Conservation (phyloP, 2,797 vertebrate species). For the Liasis olivaceus region DNA sequence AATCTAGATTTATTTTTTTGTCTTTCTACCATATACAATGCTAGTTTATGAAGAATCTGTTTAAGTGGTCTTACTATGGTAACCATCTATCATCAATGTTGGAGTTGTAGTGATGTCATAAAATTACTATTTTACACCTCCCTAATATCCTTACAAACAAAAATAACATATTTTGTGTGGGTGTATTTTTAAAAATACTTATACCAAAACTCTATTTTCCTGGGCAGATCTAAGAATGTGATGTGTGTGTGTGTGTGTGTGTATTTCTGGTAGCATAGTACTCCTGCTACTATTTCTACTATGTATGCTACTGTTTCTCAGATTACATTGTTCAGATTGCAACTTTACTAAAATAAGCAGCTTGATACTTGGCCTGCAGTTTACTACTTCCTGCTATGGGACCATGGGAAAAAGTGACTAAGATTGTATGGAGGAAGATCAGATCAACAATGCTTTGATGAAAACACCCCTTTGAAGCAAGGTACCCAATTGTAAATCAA, state of each 20-base stretch:
- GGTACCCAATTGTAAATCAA: too few relatives aligned
- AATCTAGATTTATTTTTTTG: neutral
- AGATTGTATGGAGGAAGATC: too few relatives aligned
- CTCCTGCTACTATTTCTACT: too few relatives aligned
- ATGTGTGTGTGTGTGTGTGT: too few relatives aligned
- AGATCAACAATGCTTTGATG: too few relatives aligned
- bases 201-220: neutral
- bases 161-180: neutral
- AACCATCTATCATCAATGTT: conserved; percentile 31
- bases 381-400: conserved; percentile 15
- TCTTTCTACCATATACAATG: neutral
- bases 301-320: too few relatives aligned
- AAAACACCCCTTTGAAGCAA: too few relatives aligned
- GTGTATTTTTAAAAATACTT: neutral
- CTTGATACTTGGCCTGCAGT: conserved; percentile 2
- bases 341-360: neutral
- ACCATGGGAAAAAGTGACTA: neutral
- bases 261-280: too few relatives aligned
- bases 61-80: neutral
- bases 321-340: neutral
- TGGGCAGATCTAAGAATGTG: neutral
- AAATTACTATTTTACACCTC: neutral
- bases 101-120: neutral
- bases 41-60: neutral
- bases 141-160: neutral